Evolutionary conservation across 2,113 vertebrate genomes (phyloP), one percentile per base, ranked within the genome.

Genomic region (Bufo gargarizans): DNA sequence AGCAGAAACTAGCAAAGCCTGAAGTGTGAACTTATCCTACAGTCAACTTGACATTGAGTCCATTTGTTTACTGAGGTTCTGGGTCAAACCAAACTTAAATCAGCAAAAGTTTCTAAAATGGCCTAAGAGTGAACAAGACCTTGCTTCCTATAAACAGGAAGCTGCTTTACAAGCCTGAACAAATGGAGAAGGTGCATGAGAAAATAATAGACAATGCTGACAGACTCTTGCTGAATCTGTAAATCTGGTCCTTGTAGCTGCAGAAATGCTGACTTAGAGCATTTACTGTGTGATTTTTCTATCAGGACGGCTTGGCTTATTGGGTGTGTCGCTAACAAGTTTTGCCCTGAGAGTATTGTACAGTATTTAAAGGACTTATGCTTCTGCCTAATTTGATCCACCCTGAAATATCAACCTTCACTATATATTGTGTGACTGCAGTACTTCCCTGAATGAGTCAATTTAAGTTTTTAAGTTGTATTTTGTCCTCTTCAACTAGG

Each of bases 231-330:
- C 74, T 88, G 67, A 74, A 74, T 88, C 17, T 82, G 78, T 74
- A 72, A 72, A 81, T 82, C 77, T 59, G 78, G 63, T 69, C 82
- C 65, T 59, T 47, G 78, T 43, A 72, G 6, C 13, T 65, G 11
- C 33, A 61, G 76, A 88, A 74, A 11, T 82, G 86, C 86, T 88
- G 86, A 88, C 17, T 74, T 88, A 88, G 67, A 61, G 86, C 86
- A 88, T 88, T 87, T 80, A 71, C 79, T 82, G 78, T 82, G 69
- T 88, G 55, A 82, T 72, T 45, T 53, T 45, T 82, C 72, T 79
- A 65, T 82, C 74, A 59, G 74, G 78, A 61, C 65, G 74, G 86
- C 79, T 87, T 87, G 77, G 77, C 33, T 88, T 88, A 81, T 74
- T 61, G 78, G 86, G 86, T 82, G 86, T 82, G 86, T 43, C 86